Percentiles rank a stretch among this genome's conserved stretches.
Conservation (phyloP, 1,140 invertebrate species). For the Drosophila parvula region DNA sequence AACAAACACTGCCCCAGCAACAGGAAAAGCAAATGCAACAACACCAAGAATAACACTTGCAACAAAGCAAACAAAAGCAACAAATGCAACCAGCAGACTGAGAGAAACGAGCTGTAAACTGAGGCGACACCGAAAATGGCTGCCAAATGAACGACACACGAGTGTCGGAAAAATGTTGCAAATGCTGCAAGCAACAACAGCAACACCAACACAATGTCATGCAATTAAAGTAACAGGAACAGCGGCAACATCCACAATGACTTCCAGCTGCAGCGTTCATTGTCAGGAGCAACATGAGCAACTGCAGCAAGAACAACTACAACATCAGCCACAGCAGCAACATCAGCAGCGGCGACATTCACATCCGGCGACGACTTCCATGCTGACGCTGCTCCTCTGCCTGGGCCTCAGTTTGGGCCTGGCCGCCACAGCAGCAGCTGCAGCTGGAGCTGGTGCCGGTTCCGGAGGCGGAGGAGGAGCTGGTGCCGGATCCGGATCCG, state of each 20-base stretch:
- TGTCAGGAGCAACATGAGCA: conserved; percentile 52
- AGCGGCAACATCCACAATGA: conserved; percentile 50
- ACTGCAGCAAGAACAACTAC: conserved; percentile 32
- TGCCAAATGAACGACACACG: conserved; percentile 65
- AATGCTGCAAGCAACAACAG: conserved; percentile 53
- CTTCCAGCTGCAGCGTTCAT: conserved; percentile 57
- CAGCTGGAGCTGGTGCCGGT: conserved; percentile 16
- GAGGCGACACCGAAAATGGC: conserved; percentile 49
- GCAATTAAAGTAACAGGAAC: conserved; percentile 71
- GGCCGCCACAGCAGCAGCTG: conserved; percentile 44
- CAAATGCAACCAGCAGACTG: conserved; percentile 62
- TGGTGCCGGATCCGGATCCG: conserved; percentile 27
- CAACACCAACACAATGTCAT: conserved; percentile 64
- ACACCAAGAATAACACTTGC: conserved; percentile 17
- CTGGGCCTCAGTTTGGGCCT: conserved; percentile 43
- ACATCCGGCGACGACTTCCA: conserved; percentile 41
- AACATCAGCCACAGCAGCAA: conserved; percentile 30
- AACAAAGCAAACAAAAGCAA: conserved; percentile 32
- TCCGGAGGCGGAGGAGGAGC: conserved; percentile 14
- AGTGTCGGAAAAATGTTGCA: conserved; percentile 67
- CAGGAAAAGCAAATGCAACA: conserved; percentile 39
- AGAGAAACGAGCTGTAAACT: conserved; percentile 43
- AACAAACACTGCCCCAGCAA: conserved; percentile 66
- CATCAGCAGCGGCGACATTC: conserved; percentile 57
- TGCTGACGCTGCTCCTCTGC: conserved; percentile 55